Evolutionary conservation across 2,888 invertebrate species (phyloP).

Genomic region (Eupithecia inturbata): DNA sequence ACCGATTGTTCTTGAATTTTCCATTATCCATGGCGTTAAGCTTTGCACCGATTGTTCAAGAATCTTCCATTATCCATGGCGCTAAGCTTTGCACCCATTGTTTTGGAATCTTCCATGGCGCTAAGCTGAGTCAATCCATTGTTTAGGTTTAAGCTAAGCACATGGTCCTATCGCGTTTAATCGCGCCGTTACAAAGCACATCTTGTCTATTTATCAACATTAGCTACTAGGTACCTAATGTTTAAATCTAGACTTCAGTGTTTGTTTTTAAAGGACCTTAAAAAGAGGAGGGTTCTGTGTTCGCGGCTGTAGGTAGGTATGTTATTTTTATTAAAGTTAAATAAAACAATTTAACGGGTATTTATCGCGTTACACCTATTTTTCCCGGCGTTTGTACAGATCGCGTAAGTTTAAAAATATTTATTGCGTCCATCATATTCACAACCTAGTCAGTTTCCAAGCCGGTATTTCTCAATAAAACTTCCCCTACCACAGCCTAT

Average conservation of each 20-base stretch:
- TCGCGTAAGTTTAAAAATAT: too few relatives aligned
- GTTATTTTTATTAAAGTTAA: too few relatives aligned
- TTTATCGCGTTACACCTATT: too few relatives aligned
- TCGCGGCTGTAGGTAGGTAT: too few relatives aligned
- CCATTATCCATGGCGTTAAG: not conserved
- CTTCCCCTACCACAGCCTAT: not conserved
- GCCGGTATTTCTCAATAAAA: not conserved
- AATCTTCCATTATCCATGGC: not conserved
- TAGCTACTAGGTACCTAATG: not conserved
- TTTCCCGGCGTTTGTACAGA: too few relatives aligned
- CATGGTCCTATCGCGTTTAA: not conserved
- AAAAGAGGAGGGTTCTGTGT: too few relatives aligned
- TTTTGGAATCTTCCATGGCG: too few relatives aligned
- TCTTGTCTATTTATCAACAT: slow-evolving; percentile 25
- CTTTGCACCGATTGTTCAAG: not conserved
- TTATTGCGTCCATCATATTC: not conserved
- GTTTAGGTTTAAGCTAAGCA: slow-evolving; percentile 9
- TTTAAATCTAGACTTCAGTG: not conserved
- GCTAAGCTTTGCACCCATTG: too few relatives aligned
- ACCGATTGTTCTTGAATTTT: not conserved
- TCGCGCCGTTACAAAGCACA: slow-evolving; percentile 16
- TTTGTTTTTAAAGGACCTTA: not conserved
- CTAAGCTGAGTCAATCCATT: slow-evolving; percentile 5
- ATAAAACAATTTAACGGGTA: too few relatives aligned
- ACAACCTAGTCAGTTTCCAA: not conserved